Evolutionary conservation across 2,797 vertebrate genomes (phyloP).

Genomic region (Tragelaphus oryx): DNA sequence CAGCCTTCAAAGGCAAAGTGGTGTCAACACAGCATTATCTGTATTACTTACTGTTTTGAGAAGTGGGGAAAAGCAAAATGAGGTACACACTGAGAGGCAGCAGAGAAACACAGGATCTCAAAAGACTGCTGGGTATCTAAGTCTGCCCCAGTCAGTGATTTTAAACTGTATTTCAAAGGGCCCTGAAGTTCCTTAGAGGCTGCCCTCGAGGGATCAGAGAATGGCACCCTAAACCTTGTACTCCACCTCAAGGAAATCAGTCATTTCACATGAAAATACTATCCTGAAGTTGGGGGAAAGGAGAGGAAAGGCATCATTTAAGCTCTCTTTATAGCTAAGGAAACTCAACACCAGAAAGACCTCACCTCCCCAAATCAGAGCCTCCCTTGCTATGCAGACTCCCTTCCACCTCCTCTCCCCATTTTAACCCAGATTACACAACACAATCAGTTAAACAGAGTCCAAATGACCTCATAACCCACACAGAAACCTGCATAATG

Average conservation of each 20-base stretch:
- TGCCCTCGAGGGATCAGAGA: neutral
- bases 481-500: slow-evolving; percentile 34
- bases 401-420: neutral
- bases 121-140: neutral
- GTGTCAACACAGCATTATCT: neutral
- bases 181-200: neutral
- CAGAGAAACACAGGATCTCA: neutral
- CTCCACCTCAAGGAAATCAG: neutral
- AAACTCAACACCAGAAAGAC: neutral
- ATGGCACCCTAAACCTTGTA: neutral
- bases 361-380: neutral
- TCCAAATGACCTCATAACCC: slow-evolving; percentile 15
- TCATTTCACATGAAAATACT: neutral
- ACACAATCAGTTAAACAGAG: neutral
- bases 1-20: neutral
- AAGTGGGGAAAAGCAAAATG: neutral
- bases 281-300: neutral
- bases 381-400: neutral
- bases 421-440: neutral
- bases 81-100: neutral
- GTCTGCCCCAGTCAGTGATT: neutral
- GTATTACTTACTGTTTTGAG: neutral
- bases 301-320: neutral
- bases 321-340: neutral
- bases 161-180: slow-evolving; percentile 6